Conservation (phyloP, 2,113 vertebrate species). For the Parus major region DNA sequence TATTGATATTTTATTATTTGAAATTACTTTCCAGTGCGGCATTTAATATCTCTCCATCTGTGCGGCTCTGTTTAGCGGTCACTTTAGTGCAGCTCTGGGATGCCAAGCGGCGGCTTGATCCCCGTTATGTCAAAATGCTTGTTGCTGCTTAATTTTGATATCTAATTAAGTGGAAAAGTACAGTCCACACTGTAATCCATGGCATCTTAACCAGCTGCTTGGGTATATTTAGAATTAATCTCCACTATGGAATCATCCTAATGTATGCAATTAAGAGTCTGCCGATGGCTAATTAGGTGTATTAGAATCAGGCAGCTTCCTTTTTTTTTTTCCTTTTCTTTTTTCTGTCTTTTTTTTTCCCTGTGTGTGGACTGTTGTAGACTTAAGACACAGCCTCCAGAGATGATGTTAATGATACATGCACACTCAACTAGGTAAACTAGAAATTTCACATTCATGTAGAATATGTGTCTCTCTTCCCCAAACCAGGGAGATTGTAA, state of each 20-base stretch:
- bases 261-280: slow-evolving; percentile 99
- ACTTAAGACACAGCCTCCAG: slow-evolving; percentile 46
- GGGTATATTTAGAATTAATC: slow-evolving; percentile 99
- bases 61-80: slow-evolving; percentile 88
- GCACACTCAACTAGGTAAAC: slow-evolving; percentile 18
- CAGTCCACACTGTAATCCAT: slow-evolving; percentile 91
- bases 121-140: slow-evolving; percentile 86
- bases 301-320: slow-evolving; percentile 91
- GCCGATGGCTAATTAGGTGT: slow-evolving; percentile 99
- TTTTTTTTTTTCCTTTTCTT: slow-evolving; percentile 20
- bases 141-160: slow-evolving; percentile 93
- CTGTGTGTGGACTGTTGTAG: slow-evolving; percentile 47
- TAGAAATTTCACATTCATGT: neutral
- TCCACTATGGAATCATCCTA: slow-evolving; percentile 98
- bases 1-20: slow-evolving; percentile 99
- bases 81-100: slow-evolving; percentile 89
- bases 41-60: slow-evolving; percentile 99
- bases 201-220: slow-evolving; percentile 94
- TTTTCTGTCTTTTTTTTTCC: neutral
- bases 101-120: slow-evolving; percentile 84
- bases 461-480: neutral
- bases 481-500: neutral
- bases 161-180: slow-evolving; percentile 97
- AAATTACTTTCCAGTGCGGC: slow-evolving; percentile 96
- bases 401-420: slow-evolving; percentile 43